A percentile compares a stretch with the other conserved stretches of the same genome.
Evolutionary conservation across 1,140 invertebrate genomes (phyloP).

Genomic region (Pseudomyrmex cubaensis): DNA sequence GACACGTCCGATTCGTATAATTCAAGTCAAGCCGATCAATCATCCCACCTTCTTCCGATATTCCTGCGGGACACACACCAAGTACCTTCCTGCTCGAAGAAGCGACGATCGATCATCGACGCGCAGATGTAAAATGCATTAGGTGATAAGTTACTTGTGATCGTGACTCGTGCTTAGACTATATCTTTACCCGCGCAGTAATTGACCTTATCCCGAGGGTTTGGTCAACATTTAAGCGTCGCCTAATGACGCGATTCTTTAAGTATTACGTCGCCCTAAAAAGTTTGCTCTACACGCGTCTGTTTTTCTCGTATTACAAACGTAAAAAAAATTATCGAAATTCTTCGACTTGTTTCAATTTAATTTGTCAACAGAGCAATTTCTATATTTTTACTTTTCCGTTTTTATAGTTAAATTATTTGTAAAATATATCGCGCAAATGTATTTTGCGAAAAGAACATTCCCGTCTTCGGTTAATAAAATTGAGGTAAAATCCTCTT

Average conservation of each 20-base stretch:
- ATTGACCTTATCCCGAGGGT: constrained; percentile 4
- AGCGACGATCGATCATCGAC: constrained; percentile 64
- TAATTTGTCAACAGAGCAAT: too few species aligned
- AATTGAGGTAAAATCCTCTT: constrained; percentile 7
- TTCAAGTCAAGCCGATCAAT: constrained; percentile 55
- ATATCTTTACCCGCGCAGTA: neutral
- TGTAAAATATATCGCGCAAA: too few species aligned
- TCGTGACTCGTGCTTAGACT: constrained; percentile 35
- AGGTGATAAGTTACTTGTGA: constrained; percentile 62
- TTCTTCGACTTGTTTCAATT: too few species aligned
- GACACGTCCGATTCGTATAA: constrained; percentile 39
- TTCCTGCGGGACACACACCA: constrained; percentile 33
- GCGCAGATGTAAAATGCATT: constrained; percentile 69
- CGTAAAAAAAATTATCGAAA: too few species aligned
- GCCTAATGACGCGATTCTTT: too few species aligned
- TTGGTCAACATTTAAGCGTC: neutral
- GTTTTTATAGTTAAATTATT: too few species aligned
- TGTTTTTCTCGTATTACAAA: too few species aligned
- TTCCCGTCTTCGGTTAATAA: neutral
- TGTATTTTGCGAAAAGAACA: too few species aligned
- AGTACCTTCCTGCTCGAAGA: constrained; percentile 42
- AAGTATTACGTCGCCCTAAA: too few species aligned
- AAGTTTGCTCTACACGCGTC: too few species aligned
- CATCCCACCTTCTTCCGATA: constrained; percentile 22
- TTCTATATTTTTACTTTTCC: too few species aligned